These are phyloP conservation scores for Sisyra terminalis DNA, from an alignment of 2,888 invertebrate species.

Conservation along the genomic window DNA sequence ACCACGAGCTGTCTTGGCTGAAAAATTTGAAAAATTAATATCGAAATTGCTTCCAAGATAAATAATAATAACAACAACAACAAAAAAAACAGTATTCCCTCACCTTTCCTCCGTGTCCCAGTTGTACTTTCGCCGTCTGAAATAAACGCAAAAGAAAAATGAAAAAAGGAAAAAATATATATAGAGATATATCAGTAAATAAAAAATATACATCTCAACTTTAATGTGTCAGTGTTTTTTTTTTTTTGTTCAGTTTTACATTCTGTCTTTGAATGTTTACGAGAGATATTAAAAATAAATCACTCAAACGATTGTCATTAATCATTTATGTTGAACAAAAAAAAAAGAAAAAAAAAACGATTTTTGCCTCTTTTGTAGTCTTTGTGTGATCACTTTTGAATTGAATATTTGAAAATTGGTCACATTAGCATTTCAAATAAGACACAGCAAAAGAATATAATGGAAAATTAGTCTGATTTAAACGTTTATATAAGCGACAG, in stretches of 20 bases:
- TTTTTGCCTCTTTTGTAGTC: too few species aligned
- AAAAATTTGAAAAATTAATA: conserved; percentile 17
- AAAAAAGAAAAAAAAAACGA: too few species aligned
- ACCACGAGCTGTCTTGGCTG: conserved; percentile 36
- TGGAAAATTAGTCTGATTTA: not conserved
- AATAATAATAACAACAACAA: not conserved
- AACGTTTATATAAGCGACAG: not conserved
- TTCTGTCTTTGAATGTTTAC: too few species aligned
- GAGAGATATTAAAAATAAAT: too few species aligned
- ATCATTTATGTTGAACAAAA: too few species aligned
- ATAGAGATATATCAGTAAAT: too few species aligned
- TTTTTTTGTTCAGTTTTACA: too few species aligned
- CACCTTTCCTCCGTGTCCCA: conserved; percentile 40
- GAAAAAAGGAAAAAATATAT: too few species aligned
- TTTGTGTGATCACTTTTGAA: too few species aligned
- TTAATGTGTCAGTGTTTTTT: too few species aligned
- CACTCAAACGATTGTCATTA: too few species aligned
- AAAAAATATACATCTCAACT: too few species aligned
- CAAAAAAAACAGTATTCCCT: conserved; percentile 10
- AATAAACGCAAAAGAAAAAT: conserved; percentile 12
- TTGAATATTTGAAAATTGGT: not conserved
- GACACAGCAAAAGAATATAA: not conserved
- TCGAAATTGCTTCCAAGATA: not conserved
- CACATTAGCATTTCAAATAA: not conserved
- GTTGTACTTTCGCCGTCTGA: conserved; percentile 34